Conservation (phyloP, 1,140 invertebrate genomes). For the Spodoptera frugiperda region DNA sequence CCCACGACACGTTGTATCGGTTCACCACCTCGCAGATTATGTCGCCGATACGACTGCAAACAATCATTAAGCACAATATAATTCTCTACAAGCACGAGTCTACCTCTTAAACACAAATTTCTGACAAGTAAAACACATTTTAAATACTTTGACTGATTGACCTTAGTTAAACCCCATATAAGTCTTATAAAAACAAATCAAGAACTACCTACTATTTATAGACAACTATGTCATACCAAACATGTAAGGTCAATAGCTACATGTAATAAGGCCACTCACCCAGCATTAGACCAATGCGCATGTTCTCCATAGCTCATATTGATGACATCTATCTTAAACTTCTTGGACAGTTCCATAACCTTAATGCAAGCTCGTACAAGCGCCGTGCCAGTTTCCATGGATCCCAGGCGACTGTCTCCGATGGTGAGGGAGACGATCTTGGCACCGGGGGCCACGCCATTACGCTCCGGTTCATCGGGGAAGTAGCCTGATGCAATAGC, state of each 20-base stretch:
- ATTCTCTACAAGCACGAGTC: no score
- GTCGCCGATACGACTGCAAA: slow-evolving; percentile 92
- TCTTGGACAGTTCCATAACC: slow-evolving; percentile 91
- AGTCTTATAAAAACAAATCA: no score
- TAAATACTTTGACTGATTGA: no score
- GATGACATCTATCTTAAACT: slow-evolving; percentile 92
- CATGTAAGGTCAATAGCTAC: slow-evolving; percentile 5
- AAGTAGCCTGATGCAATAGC: slow-evolving; percentile 97
- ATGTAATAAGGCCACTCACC: slow-evolving; percentile 87
- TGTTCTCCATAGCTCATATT: slow-evolving; percentile 99
- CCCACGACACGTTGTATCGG: slow-evolving; percentile 96
- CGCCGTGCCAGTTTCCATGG: slow-evolving; percentile 98
- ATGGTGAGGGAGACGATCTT: slow-evolving; percentile 98
- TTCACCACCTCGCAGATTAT: slow-evolving; percentile 96
- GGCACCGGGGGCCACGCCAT: slow-evolving; percentile 98
- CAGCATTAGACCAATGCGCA: slow-evolving; percentile 95
- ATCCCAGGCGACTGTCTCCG: slow-evolving; percentile 94
- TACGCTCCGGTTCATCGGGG: slow-evolving; percentile 95
- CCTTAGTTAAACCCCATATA: no score
- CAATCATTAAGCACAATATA: neutral
- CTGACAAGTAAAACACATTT: no score
- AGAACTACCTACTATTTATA: no score
- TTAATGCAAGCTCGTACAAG: slow-evolving; percentile 96
- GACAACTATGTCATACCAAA: neutral
- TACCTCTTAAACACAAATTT: no score